A percentile compares a stretch with the other conserved stretches of the same genome.
These are phyloP conservation scores for Colossoma macropomum DNA, from an alignment of 2,113 vertebrate genomes.

Conservation along the genomic window DNA sequence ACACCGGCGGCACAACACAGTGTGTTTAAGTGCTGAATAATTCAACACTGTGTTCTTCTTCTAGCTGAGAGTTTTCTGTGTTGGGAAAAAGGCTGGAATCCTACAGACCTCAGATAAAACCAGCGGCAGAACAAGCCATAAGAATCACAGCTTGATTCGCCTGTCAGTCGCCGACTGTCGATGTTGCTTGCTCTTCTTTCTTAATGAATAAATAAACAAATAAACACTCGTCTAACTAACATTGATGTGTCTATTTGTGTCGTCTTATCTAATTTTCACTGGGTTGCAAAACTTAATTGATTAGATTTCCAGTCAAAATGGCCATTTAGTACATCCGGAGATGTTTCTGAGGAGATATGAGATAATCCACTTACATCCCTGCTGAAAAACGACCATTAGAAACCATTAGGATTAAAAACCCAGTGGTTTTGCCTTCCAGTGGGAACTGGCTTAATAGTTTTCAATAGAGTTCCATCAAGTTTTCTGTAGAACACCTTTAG, in stretches of 20 bases:
- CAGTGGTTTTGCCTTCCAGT: too few species aligned
- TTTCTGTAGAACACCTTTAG: too few species aligned
- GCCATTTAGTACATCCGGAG: too few species aligned
- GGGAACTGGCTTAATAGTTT: too few species aligned
- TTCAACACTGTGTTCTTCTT: background rate
- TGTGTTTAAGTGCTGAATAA: background rate
- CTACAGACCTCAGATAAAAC: background rate
- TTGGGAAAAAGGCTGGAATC: background rate
- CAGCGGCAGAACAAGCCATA: background rate
- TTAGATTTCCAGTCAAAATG: too few species aligned
- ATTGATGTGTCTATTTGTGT: background rate
- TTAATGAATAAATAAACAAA: background rate
- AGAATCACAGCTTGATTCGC: background rate
- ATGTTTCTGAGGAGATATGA: too few species aligned
- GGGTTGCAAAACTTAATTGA: too few species aligned
- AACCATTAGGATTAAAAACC: too few species aligned
- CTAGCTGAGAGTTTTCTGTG: background rate
- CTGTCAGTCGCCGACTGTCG: background rate
- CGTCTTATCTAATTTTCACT: background rate
- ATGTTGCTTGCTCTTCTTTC: background rate
- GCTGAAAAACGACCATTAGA: too few species aligned
- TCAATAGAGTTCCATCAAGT: too few species aligned
- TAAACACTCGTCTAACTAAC: background rate
- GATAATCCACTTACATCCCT: too few species aligned
- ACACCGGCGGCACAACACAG: too few species aligned